These are phyloP conservation scores for Zaprionus capensis DNA, from an alignment of 1,140 invertebrate genomes.

Conservation along the genomic window DNA sequence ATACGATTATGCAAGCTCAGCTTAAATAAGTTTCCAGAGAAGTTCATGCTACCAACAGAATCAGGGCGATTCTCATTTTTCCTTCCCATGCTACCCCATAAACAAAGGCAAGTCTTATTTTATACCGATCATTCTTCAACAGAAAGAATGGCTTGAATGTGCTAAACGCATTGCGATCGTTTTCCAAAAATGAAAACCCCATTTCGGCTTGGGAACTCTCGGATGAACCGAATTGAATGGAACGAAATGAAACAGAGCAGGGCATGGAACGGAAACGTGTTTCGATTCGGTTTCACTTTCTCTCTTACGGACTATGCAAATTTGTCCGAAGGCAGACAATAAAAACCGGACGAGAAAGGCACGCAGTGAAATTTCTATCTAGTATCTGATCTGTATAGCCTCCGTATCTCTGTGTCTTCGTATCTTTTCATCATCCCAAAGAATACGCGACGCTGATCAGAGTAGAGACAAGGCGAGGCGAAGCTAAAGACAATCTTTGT, in stretches of 20 bases:
- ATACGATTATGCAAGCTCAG: no score
- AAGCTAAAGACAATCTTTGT: neutral
- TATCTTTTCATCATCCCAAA: neutral
- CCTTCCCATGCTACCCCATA: neutral
- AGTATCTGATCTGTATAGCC: neutral
- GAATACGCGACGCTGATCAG: neutral
- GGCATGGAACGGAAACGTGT: constrained; percentile 29
- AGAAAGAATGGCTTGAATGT: constrained; percentile 9
- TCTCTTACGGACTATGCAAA: constrained; percentile 39
- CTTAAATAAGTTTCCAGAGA: no score
- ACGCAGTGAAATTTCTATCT: constrained; percentile 39
- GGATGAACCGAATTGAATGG: neutral
- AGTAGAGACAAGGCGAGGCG: no score
- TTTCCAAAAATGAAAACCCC: constrained; percentile 29
- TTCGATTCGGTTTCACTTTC: constrained; percentile 44
- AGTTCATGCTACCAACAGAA: neutral
- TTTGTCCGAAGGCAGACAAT: constrained; percentile 29
- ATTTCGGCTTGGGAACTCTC: neutral
- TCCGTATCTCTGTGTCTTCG: neutral
- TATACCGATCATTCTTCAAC: neutral
- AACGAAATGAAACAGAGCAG: neutral
- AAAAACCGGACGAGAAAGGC: constrained; percentile 32
- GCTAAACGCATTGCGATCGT: constrained; percentile 8
- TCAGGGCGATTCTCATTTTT: neutral
- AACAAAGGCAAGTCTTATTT: neutral